Evolutionary conservation across 1,140 invertebrate species (phyloP), one percentile per base, ranked within the genome.

Genomic region (Bilobella aurantiaca): DNA sequence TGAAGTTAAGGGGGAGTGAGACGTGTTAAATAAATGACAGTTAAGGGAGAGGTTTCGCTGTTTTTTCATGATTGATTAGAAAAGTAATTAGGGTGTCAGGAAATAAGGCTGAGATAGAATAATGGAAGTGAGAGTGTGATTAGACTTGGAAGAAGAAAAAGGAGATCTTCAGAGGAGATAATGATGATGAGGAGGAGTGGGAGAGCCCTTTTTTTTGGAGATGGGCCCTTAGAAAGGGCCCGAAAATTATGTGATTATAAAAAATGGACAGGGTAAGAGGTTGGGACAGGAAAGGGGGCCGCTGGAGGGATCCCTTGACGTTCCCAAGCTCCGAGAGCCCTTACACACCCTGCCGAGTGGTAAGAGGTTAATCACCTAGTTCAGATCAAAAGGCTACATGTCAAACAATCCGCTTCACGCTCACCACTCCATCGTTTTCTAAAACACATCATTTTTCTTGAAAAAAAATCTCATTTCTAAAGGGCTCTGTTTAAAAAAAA

Each of bases 31-130:
- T 53, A 23, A 53, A 53, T 53, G 49, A 53, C 49, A 53, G 25
- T 12, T 12, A 53, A 23, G 49, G 25, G 8, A 53, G 49, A 14
- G 3, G 14, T 18, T 18, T 18, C 49, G 12, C 14, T 18, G 49
- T 53, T 53, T 42, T 53, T 53, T 53, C 8, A 53, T 53, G 49
- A 53, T 53, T 53, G 49, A 53, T 53, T 53, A 53, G 49, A 53
- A 53, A 53, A 53, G 49, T 53, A 53, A 53, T 53, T 53, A 53
- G 5, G 23, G 49, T 53, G 49, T 53, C 49, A 53, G 23, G 21
- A 53, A 53, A 53, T 16, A 23, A 23, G 25, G 8, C 18, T 5
- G 21, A 53, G 49, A 53, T 53, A 53, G 49, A 53, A 23, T 18
- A 23, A 53, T 12, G 5, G 49, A 53, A 53, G 49, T 53, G 49